Evolutionary conservation across 2,113 vertebrate species (phyloP), one percentile per base, ranked within the genome.

Genomic region (Mystacornis crossleyi): DNA sequence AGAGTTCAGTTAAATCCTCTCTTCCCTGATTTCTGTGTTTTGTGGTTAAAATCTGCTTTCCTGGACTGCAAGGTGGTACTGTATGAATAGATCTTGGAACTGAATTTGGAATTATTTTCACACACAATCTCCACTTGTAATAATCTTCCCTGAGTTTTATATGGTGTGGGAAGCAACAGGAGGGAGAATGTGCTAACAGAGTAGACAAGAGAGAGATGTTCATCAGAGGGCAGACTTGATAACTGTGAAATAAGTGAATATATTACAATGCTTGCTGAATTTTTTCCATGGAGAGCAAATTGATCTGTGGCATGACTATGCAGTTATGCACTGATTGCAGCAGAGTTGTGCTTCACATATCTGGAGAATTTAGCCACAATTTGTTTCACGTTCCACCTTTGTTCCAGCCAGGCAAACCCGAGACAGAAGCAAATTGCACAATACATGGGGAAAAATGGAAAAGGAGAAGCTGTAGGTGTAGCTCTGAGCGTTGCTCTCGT

Each of bases 391-490:
- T 90, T 93, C 64, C 71, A 88, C 74, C 81, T 77, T 62, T 95
- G 75, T 81, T 94, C 48, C 53, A 93, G 66, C 45, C 66, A 89
- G 54, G 84, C 72, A 58, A 82, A 70, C 36, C 14, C 8, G 40
- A 82, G 86, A 66, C 15, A 24, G 79, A 54, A 14, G 62, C 83
- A 92, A 94, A 95, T 47, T 74, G 40, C 40, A 74, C 69, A 78
- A 53, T n/a, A 10, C 34, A 14, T 3, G 50, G 54, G 29, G 26
- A 6, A 31, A 84, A 95, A 78, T 36, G 67, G 70, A 9, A 55
- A 77, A 61, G 53, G 24, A 73, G 31, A 57, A 86, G 16, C 64
- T 84, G 84, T 88, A 79, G 92, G 83, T 92, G 91, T 87, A 96
- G n/a, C 62, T 97, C 58, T 15, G 66, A 74, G 57, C 51, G 69